A percentile compares a stretch with the other conserved stretches of the same genome.
phyloP scores from a whole-genome alignment of 2,113 vertebrate species.

The Chionomys nivalis region DNA sequence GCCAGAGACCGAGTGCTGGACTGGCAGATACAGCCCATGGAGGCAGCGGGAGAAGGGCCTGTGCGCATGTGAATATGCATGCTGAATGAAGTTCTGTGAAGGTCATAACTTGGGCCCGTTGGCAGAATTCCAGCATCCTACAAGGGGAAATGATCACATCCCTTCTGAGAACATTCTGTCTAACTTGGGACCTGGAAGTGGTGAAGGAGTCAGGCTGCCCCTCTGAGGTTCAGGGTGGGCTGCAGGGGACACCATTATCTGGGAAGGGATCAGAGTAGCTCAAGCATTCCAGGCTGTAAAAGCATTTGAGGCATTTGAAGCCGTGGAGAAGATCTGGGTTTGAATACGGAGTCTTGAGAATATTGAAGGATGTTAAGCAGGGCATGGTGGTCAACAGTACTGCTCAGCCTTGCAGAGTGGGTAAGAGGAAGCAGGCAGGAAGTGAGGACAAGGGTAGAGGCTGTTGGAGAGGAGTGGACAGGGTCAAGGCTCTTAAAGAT shows the following conservation, averaged over 20 bases:
- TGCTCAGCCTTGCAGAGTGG: neutral
- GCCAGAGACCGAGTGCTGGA: neutral
- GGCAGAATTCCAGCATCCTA: neutral
- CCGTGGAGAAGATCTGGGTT: neutral
- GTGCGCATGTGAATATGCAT: fast-evolving
- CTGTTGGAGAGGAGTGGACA: neutral
- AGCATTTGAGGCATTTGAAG: neutral
- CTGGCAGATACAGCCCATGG: neutral
- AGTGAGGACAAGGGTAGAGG: neutral
- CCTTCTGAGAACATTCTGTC: fast-evolving
- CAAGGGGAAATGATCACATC: fast-evolving
- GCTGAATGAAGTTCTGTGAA: neutral
- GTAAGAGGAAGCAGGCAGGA: neutral
- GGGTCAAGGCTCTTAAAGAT: no score
- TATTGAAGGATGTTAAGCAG: neutral
- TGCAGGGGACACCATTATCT: no score
- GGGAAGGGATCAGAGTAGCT: neutral
- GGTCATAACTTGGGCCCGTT: no score
- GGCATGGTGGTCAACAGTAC: neutral
- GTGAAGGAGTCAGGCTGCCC: neutral
- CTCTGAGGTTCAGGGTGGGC: neutral
- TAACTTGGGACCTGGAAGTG: neutral
- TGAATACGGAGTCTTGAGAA: neutral
- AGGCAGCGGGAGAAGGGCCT: neutral
- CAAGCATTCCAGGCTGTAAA: neutral